Evolutionary conservation across 2,113 vertebrate species (phyloP).

Genomic region (Oceanites oceanicus): DNA sequence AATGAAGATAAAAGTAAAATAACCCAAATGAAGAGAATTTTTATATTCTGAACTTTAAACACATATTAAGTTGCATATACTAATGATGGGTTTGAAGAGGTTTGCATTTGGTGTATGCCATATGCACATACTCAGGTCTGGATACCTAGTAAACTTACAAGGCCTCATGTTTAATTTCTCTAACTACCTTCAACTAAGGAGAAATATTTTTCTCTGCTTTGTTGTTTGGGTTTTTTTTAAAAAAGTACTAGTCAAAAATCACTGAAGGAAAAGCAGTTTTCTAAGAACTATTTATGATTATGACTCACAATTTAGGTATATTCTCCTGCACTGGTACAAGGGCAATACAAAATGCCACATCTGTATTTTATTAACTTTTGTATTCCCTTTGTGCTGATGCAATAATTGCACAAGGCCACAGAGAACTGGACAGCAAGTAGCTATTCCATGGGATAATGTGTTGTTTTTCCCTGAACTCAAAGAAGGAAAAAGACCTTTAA

Average conservation of each 20-base stretch:
- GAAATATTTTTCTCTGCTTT: not conserved
- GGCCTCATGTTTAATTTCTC: not conserved
- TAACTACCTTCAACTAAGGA: not conserved
- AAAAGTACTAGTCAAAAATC: not conserved
- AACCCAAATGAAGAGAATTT: not conserved
- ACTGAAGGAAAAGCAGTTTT: not conserved
- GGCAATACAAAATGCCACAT: not conserved
- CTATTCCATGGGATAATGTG: not conserved
- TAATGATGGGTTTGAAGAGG: not conserved
- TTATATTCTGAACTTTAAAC: not conserved
- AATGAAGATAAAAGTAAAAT: slow-evolving; percentile 18
- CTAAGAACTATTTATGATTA: not conserved
- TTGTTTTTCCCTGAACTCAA: not conserved
- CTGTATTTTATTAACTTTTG: not conserved
- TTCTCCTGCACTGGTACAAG: not conserved
- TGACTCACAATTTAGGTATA: not conserved
- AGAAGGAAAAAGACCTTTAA: not conserved
- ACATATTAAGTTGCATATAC: not conserved
- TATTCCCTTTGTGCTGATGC: not conserved
- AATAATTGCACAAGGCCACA: not conserved
- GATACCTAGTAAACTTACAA: not conserved
- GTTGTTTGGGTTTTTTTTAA: not conserved
- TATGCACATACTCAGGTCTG: not conserved
- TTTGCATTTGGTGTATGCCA: not conserved
- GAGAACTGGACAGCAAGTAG: not conserved